These are phyloP conservation scores for Dryomyza anilis DNA, from an alignment of 2,888 invertebrate species.

Conservation along the genomic window DNA sequence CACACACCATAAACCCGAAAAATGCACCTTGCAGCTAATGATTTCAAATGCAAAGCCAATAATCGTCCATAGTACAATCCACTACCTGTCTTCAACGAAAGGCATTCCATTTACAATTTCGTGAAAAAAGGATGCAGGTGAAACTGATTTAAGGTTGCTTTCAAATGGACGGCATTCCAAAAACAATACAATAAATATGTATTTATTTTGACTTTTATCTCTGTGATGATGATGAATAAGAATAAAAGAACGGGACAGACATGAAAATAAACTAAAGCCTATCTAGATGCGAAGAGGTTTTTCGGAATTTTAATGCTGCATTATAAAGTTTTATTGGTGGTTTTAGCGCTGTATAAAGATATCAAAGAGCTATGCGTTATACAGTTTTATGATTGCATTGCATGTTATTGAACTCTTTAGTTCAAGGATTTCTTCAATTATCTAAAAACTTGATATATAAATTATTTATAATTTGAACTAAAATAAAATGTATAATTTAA, in stretches of 20 bases:
- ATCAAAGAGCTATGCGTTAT: no score
- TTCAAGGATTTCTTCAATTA: no score
- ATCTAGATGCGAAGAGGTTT: neutral
- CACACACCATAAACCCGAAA: constrained; percentile 35
- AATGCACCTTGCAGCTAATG: constrained; percentile 58
- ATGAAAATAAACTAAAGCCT: neutral
- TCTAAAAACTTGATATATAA: no score
- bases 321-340: constrained; percentile 6
- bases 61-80: no score
- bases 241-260: neutral
- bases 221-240: neutral
- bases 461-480: no score
- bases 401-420: no score
- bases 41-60: constrained; percentile 50
- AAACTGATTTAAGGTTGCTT: constrained; percentile 16
- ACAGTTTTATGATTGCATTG: no score
- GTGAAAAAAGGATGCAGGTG: constrained; percentile 22
- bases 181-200: neutral
- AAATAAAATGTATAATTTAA: no score
- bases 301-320: neutral
- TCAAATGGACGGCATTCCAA: neutral
- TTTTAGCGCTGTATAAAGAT: no score
- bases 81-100: neutral
- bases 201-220: constrained; percentile 15
- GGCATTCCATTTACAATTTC: neutral